A percentile compares a stretch with the other conserved stretches of the same genome.
These are phyloP conservation scores for Champsocephalus esox DNA, from an alignment of 2,797 vertebrate species.

Conservation along the genomic window DNA sequence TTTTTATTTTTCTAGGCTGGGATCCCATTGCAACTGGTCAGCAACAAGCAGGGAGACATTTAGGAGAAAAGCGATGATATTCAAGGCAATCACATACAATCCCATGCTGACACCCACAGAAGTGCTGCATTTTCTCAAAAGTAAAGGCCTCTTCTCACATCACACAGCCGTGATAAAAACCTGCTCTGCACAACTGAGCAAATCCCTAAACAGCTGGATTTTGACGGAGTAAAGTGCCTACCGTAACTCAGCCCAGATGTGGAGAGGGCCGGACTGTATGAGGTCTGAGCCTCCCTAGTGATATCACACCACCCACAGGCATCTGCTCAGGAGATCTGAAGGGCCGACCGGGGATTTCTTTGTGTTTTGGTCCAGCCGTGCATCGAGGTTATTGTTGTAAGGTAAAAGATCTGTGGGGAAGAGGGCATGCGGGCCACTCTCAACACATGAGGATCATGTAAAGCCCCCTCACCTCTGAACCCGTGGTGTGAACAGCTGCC, in stretches of 20 bases:
- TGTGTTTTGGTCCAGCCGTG: slow-evolving; percentile 59
- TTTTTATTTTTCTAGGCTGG: slow-evolving; percentile 58
- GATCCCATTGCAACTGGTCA: slow-evolving; percentile 45
- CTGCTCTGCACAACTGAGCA: slow-evolving; percentile 58
- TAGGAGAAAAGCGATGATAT: slow-evolving; percentile 3
- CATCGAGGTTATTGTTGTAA: slow-evolving; percentile 81
- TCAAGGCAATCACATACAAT: slow-evolving; percentile 10
- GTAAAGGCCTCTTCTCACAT: slow-evolving; percentile 43
- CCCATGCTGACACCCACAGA: slow-evolving; percentile 19
- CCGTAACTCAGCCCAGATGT: slow-evolving; percentile 81
- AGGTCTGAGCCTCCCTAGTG: slow-evolving; percentile 61
- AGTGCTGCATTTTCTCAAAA: slow-evolving; percentile 30
- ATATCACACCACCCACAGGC: slow-evolving; percentile 67
- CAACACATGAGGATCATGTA: slow-evolving; percentile 81
- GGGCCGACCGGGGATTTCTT: slow-evolving; percentile 35
- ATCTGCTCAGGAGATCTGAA: slow-evolving; percentile 73
- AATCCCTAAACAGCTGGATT: slow-evolving; percentile 75
- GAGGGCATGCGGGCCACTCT: slow-evolving; percentile 68
- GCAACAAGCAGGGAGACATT: slow-evolving; percentile 28
- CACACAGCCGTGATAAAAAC: slow-evolving; percentile 51
- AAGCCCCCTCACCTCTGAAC: slow-evolving; percentile 80
- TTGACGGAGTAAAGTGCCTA: slow-evolving; percentile 72
- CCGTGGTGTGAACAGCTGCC: slow-evolving; percentile 78
- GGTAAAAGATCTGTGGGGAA: slow-evolving; percentile 71
- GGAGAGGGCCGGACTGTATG: slow-evolving; percentile 57